A percentile compares a stretch with the other conserved stretches of the same genome.
Evolutionary conservation across 2,797 vertebrate species (phyloP).

Genomic region (Linurgus olivaceus): DNA sequence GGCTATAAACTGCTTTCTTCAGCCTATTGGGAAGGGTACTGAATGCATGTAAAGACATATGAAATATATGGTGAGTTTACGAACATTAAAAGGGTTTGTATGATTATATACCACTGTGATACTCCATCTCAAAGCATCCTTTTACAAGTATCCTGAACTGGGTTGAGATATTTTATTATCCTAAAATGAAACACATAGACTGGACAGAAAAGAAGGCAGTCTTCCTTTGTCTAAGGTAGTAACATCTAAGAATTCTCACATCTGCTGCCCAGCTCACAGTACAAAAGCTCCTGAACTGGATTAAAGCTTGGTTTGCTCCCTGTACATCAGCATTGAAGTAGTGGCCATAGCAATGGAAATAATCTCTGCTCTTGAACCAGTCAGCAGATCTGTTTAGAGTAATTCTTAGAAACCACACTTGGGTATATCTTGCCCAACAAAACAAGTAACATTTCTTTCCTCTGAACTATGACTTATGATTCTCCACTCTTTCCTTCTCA

Average conservation of each 20-base stretch:
- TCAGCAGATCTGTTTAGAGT: background rate
- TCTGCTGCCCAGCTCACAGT: background rate
- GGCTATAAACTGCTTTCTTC: background rate
- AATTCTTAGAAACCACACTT: background rate
- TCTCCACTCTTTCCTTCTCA: background rate
- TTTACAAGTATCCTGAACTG: background rate
- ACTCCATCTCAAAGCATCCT: background rate
- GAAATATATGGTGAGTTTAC: background rate
- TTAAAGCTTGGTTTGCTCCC: background rate
- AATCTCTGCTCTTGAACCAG: background rate
- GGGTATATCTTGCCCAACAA: background rate
- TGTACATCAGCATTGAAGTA: background rate
- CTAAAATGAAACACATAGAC: background rate
- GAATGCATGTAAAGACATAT: fast-evolving
- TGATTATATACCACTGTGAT: background rate
- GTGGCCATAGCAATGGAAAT: background rate
- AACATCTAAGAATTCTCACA: too few species aligned
- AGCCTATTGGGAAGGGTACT: background rate
- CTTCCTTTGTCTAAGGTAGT: too few species aligned
- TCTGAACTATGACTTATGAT: background rate
- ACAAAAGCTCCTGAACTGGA: background rate
- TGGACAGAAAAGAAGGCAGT: background rate
- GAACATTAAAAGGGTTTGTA: background rate
- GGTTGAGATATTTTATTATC: background rate
- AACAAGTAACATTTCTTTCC: background rate